phyloP scores from a whole-genome alignment of 2,888 invertebrate species.

The Polyommatus icarus region DNA sequence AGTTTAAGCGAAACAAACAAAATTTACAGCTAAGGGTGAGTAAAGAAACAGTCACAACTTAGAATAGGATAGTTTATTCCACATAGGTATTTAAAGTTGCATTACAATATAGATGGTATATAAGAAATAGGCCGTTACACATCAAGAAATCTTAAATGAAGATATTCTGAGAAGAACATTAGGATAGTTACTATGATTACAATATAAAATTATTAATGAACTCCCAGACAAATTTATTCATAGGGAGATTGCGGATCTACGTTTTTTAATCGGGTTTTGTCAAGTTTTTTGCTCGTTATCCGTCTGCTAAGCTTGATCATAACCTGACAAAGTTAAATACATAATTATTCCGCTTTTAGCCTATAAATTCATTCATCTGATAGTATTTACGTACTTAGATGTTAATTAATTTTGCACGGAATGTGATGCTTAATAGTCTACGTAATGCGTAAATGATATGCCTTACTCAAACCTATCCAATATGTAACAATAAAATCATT shows the following conservation, averaged over 20 bases:
- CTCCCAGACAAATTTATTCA: no score
- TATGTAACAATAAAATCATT: constrained; percentile 3
- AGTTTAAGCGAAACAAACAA: not conserved
- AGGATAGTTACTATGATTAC: not conserved
- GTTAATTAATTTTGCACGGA: not conserved
- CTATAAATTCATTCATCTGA: not conserved
- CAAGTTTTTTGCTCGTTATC: no score
- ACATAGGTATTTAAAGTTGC: not conserved
- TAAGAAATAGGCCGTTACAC: not conserved
- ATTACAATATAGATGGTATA: constrained; percentile 4
- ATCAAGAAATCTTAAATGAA: not conserved
- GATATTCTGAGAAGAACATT: not conserved
- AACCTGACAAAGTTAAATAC: no score
- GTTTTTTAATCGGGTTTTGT: no score
- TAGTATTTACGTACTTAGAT: not conserved
- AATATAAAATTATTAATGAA: not conserved
- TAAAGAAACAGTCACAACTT: not conserved
- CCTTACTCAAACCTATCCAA: not conserved
- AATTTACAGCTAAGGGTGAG: not conserved
- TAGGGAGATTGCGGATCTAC: no score
- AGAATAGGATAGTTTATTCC: constrained; percentile 8
- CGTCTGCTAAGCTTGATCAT: no score
- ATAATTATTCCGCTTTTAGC: not conserved
- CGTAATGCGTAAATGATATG: not conserved
- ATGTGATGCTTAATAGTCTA: not conserved